A percentile compares a stretch with the other conserved stretches of the same genome.
phyloP scores from a whole-genome alignment of 2,113 vertebrate genomes.

The Esox niger region DNA sequence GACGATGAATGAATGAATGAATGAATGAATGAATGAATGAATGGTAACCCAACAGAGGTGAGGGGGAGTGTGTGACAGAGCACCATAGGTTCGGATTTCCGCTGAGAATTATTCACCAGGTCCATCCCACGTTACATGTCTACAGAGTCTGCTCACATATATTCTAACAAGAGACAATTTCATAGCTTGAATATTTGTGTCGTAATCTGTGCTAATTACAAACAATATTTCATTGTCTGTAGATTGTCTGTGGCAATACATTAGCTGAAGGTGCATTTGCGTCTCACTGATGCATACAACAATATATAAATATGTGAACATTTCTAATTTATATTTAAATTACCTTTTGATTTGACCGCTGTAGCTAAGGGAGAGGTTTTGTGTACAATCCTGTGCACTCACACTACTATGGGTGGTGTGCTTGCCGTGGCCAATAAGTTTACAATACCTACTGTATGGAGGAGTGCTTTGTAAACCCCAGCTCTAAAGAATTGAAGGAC shows the following conservation, averaged over 20 bases:
- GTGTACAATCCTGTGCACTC: neutral
- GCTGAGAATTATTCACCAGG: neutral
- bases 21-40: no score
- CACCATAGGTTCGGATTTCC: constrained; percentile 2
- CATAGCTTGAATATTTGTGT: no score
- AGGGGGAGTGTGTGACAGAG: neutral
- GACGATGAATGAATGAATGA: no score
- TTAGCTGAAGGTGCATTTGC: neutral
- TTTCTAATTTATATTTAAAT: neutral
- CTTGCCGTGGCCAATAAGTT: neutral
- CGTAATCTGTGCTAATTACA: no score
- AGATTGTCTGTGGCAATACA: neutral
- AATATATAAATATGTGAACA: no score
- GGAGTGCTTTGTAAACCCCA: constrained; percentile 45
- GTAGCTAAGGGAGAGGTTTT: neutral
- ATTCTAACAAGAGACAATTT: no score
- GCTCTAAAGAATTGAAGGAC: constrained; percentile 56
- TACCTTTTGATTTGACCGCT: neutral
- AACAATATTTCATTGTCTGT: no score
- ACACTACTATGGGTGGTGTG: neutral
- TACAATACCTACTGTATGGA: neutral
- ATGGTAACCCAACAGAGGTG: neutral
- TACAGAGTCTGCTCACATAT: no score
- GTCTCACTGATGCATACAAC: neutral
- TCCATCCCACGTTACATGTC: no score